Evolutionary conservation across 2,797 vertebrate genomes (phyloP), one percentile per base, ranked within the genome.

Genomic region (Halcyon leucocephala): DNA sequence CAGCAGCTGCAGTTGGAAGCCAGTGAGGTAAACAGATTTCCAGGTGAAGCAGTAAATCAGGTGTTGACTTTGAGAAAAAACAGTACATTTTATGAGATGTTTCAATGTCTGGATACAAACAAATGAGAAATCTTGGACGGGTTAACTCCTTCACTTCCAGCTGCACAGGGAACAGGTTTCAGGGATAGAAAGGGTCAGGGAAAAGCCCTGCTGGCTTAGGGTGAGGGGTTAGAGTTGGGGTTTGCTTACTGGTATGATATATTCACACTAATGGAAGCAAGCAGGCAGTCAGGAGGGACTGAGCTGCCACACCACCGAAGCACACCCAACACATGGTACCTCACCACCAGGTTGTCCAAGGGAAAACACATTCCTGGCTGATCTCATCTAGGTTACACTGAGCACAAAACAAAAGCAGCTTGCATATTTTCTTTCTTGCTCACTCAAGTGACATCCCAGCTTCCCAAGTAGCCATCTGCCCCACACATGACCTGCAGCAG

Each of bases 41-140:
- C 78, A 92, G 67, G 33, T 73, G 42, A 79, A 93, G 70, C 46
- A 48, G 12, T 70, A 66, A 91, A 89, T 73, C 2, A 2, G 14
- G 7, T 1, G 0, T 6, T 33, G 49, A 24, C 77, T 81, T 67
- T 28, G 41, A 87, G 67, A 87, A 92, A 83, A 85, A 71, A 37
- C 2, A 1, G 7, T 73, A 37, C 14, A 12, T 77, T 87, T 73
- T 48, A 82, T 72, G 44, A n/a, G 11, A 9, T 7, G 8, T 28
- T 74, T 87, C 54, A 20, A n/a, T 71, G 80, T 65, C 25, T 61
- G 76, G 31, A 57, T 91, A 58, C 92, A 57, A 94, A 51, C 49
- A 25, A 89, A 58, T 19, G 25, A 73, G 55, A 71, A 85, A 3
- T 0, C 20, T 33, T 71, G 54, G 49, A 80, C 55, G 20, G 4